These are phyloP conservation scores for Acanthosoma haemorrhoidale DNA, from an alignment of 2,888 invertebrate genomes.

Conservation along the genomic window DNA sequence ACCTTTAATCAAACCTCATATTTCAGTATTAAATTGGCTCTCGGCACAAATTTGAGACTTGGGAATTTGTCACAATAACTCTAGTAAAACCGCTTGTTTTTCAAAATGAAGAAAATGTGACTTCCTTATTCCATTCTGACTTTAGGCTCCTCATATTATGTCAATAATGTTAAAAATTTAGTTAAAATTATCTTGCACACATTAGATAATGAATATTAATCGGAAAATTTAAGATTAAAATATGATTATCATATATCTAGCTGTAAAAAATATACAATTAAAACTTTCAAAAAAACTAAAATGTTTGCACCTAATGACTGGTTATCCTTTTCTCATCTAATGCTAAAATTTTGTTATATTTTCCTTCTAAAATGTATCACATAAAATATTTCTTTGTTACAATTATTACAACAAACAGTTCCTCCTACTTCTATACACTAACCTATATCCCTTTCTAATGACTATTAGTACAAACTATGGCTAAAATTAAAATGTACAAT, in stretches of 20 bases:
- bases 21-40: too few relatives aligned
- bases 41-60: too few relatives aligned
- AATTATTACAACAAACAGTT: background rate
- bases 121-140: too few relatives aligned
- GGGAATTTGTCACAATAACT: too few relatives aligned
- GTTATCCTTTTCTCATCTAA: background rate
- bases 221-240: background rate
- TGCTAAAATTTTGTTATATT: constrained; percentile 1
- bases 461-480: constrained; percentile 26
- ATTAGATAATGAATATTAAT: background rate
- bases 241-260: background rate
- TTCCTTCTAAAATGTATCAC: constrained; percentile 18
- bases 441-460: constrained; percentile 26
- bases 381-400: constrained; percentile 20
- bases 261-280: background rate
- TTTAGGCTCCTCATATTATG: constrained; percentile 3
- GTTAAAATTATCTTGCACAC: background rate
- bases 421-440: constrained; percentile 29
- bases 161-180: constrained; percentile 2
- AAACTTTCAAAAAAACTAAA: background rate
- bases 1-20: too few relatives aligned
- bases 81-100: too few relatives aligned
- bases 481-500: constrained; percentile 26
- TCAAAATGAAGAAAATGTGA: too few relatives aligned
- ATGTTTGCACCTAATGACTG: background rate